Evolutionary conservation across 2,888 invertebrate genomes (phyloP), one percentile per base, ranked within the genome.

Genomic region (Marronus borbonicus): DNA sequence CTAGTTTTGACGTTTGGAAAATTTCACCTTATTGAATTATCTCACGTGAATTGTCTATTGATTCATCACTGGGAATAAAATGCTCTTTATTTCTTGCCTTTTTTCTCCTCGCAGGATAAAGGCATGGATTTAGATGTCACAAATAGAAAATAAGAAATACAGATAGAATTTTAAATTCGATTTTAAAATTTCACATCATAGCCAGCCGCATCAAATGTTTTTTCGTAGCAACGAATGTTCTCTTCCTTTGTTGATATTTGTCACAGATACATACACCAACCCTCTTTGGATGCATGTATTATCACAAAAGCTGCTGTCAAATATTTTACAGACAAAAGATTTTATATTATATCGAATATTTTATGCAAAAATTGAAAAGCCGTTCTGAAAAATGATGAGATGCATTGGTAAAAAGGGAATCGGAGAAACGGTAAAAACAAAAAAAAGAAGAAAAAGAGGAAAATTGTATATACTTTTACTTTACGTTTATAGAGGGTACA

Each of bases 141-240:
- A 65, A 20, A 52, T 65, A 76, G 65, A 50, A 62, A 70, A 77
- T 62, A 77, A 77, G 72, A 69, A 72, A 69, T 70, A 60, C 77
- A 69, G 77, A 77, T 77, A 62, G 77, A 77, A 70, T 70, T 77
- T 77, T 77, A 77, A 70, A 77, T 72, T 77, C 62, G 64, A 77
- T 70, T 77, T 77, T 77, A 77, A 77, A 77, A 77, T 77, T 77
- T 77, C 49, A 72, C 70, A 60, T 70, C 62, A 50, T 64, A 31
- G 72, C 55, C 50, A 49, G 55, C 55, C 17, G 66, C 69, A 62
- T 72, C 70, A 64, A 64, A 76, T 39, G 66, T 64, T 52, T 64
- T 76, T 66, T 50, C 52, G 20, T 49, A 50, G 50, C 5, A 14
- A 5, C 52, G 50, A 69, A 75, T 44, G 31, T 17, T n/a, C 12